Conservation (phyloP, 2,888 invertebrate species). For the Ichneumoninae sp. region DNA sequence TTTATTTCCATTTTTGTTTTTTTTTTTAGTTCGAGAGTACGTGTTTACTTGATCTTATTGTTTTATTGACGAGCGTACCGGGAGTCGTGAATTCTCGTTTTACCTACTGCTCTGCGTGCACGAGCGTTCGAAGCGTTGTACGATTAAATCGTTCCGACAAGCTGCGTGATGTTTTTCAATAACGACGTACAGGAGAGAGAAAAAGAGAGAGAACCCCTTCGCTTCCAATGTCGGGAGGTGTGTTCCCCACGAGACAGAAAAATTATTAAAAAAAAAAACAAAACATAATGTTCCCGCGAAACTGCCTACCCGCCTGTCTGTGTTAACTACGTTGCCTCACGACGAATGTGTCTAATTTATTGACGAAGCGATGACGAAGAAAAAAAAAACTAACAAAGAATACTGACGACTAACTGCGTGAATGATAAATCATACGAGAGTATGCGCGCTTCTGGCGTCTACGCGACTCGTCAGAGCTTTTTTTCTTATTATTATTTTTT, state of each 20-base stretch:
- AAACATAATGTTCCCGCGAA: slow-evolving; percentile 63
- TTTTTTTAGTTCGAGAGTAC: slow-evolving; percentile 19
- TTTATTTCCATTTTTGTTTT: slow-evolving; percentile 35
- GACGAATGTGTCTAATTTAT: slow-evolving; percentile 77
- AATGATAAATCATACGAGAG: slow-evolving; percentile 52
- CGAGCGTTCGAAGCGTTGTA: slow-evolving; percentile 9
- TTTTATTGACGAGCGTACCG: slow-evolving; percentile 6
- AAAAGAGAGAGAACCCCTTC: slow-evolving; percentile 1
- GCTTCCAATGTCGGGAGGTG: slow-evolving; percentile 43
- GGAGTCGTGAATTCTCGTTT: slow-evolving; percentile 1
- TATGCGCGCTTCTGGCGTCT: slow-evolving; percentile 51
- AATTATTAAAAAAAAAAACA: slow-evolving; percentile 23
- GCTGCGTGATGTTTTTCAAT: slow-evolving; percentile 37
- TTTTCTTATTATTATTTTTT: neutral
- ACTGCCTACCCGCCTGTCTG: slow-evolving; percentile 74
- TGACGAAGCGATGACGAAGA: slow-evolving; percentile 57
- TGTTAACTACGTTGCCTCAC: slow-evolving; percentile 75
- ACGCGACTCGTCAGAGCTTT: slow-evolving; percentile 19
- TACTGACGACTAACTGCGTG: slow-evolving; percentile 49
- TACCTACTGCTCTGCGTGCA: neutral
- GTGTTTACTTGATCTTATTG: neutral
- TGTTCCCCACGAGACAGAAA: slow-evolving; percentile 41
- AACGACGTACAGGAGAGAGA: slow-evolving; percentile 21
- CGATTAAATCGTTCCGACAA: slow-evolving; percentile 19
- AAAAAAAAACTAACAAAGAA: neutral